Base-by-base conservation (phyloP, 2,113 vertebrate species). In the Muntiacus muntjak region DNA sequence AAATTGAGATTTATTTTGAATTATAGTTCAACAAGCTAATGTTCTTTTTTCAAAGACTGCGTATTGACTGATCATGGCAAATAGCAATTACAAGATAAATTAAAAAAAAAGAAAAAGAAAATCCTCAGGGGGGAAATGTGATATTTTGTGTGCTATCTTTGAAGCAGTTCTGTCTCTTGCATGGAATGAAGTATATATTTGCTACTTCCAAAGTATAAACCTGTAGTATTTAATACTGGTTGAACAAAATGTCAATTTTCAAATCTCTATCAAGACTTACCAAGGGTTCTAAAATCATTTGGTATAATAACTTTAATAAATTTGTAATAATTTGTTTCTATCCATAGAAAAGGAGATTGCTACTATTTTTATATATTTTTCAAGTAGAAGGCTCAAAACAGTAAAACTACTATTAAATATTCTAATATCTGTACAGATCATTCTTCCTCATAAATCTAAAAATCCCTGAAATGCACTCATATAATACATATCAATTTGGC, bases 1-100 rank as follows among this genome's bases (percentile, higher is more conserved):
- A 96, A 96, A 92, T 86, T 97, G 94, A 92, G 62, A 98, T 60
- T 97, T 97, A 97, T 92, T 97, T 95, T 96, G 92, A 97, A 96
- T 98, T 97, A 89, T 88, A 76, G 84, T 97, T 97, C 95, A 98
- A 95, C 54, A 97, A 97, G 94, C 60, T 94, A 96, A 97, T 93
- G 30, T 87, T 89, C 81, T 85, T 92, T 89, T 94, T 85, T 84
- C 15, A 95, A 96, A 97, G 76, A 90, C 25, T 55, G 54, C 89
- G 26, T 91, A 84, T 90, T 88, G 57, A 88, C 85, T 86, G 52
- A 96, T 91, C 28, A 33, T 85, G 25, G 62, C 83, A 96, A 98
- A 98, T 28, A 76, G 8, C 54, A 3, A 95, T 93, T 92, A 17
- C 13, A 89, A 89, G 26, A 64, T 58, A 83, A 43, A 54, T 64